Base-by-base conservation (phyloP, 2,113 vertebrate genomes). In the Indri indri region DNA sequence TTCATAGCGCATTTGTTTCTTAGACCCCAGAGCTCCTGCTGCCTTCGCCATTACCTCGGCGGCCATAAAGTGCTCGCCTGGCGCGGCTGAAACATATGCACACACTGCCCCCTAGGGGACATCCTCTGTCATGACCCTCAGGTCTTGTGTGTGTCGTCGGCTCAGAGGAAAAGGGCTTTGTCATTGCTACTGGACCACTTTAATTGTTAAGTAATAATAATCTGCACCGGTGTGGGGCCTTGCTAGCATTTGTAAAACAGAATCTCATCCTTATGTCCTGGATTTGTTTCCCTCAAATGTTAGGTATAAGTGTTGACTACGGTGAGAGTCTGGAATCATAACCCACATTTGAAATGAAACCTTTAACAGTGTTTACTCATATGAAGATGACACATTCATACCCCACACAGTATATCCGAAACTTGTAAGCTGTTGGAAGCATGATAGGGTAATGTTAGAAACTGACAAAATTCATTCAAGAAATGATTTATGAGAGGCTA, bases 41-140 rank as follows among this genome's bases (percentile, higher is more conserved):
- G 88, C 92, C 54, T 37, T 34, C 23, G 30, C 25, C 4, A 85
- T 96, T 90, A 86, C 82, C 88, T 87, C 74, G 34, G 83, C 13
- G 0, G 63, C 87, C 71, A 2, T 6, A 52, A 90, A 73, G 59
- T 17, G 11, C 7, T 0, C 23, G 0, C 85, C 16, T 30, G 4
- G 97, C 92, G 47, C 45, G 1, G 52, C 52, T 12, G 80, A 90
- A 70, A 98, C 66, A 65, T 86, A 20, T 98, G 98, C 97, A 57
- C 96, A 98, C 97, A 98, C 98, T 98, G 98, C 98, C 99, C 98
- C 98, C 98, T 97, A 98, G 98, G 97, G 99, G 97, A 95, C 79
- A 14, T 86, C 90, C 6, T 68, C 90, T 18, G 93, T 68, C 97
- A 98, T 97, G 94, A 98, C 97, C 68, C 80, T 50, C 0, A 76